Conservation (phyloP, 2,888 invertebrate species). For the Orchesella flavescens region DNA sequence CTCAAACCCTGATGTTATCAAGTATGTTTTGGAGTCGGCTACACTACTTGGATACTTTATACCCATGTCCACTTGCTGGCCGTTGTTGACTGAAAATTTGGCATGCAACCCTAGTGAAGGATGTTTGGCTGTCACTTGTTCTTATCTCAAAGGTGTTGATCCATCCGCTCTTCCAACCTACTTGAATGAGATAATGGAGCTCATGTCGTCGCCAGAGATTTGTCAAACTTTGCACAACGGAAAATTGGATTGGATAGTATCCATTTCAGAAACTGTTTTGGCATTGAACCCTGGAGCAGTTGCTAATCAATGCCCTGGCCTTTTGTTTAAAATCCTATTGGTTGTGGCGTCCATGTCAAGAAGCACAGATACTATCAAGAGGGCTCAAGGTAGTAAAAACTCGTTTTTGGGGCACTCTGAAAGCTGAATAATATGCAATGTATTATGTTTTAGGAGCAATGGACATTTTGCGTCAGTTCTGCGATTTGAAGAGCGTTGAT, state of each 20-base stretch:
- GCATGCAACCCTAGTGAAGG: conserved; percentile 75
- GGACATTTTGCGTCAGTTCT: conserved; percentile 38
- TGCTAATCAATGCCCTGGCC: conserved; percentile 56
- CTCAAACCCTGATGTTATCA: conserved; percentile 73
- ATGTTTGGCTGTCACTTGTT: conserved; percentile 79
- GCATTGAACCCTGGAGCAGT: conserved; percentile 76
- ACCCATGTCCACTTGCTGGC: conserved; percentile 79
- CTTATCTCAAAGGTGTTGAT: conserved; percentile 79
- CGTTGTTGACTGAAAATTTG: conserved; percentile 69
- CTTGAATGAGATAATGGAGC: conserved; percentile 78
- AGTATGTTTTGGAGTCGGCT: conserved; percentile 80
- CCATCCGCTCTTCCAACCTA: conserved; percentile 75
- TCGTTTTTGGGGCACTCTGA: too few relatives aligned
- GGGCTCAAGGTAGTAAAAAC: conserved; percentile 17
- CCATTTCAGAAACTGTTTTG: conserved; percentile 78
- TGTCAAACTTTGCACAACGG: conserved; percentile 75
- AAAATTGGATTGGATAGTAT: conserved; percentile 77
- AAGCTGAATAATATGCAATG: too few relatives aligned
- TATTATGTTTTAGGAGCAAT: conserved; percentile 11
- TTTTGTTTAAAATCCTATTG: conserved; percentile 74
- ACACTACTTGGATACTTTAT: conserved; percentile 86
- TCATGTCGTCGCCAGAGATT: conserved; percentile 79
- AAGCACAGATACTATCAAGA: conserved; percentile 71
- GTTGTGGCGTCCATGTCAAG: conserved; percentile 73
- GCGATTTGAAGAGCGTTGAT: conserved; percentile 72